phyloP scores from a whole-genome alignment of 2,797 vertebrate genomes.

The Ctenosaura bakeri region DNA sequence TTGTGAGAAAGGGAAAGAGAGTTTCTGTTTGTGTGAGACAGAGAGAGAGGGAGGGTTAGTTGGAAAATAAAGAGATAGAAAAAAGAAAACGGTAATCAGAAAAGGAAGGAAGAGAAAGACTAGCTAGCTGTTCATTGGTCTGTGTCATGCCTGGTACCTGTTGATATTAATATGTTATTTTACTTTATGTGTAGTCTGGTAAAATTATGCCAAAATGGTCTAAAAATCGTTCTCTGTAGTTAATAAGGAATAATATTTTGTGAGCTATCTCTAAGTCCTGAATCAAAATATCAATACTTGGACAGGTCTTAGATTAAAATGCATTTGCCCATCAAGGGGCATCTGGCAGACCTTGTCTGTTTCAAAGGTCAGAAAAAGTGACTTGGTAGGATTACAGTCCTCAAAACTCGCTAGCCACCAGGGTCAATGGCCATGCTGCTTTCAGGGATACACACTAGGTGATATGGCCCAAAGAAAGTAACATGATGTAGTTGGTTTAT shows the following conservation, averaged over 20 bases:
- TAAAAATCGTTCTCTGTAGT: neutral
- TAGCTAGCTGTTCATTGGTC: neutral
- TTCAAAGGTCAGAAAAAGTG: too few relatives aligned
- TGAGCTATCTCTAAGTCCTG: neutral
- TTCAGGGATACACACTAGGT: too few relatives aligned
- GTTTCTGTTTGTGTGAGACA: neutral
- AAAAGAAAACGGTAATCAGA: neutral
- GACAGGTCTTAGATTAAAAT: neutral
- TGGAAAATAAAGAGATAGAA: neutral
- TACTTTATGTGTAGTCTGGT: too few relatives aligned
- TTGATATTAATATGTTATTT: too few relatives aligned
- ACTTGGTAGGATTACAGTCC: too few relatives aligned
- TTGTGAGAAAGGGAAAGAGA: neutral
- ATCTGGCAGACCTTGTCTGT: too few relatives aligned
- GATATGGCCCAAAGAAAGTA: too few relatives aligned
- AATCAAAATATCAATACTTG: neutral
- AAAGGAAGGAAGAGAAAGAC: neutral
- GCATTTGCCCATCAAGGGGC: neutral
- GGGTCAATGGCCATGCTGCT: neutral
- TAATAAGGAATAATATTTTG: neutral
- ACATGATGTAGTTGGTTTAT: too few relatives aligned
- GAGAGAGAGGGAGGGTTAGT: too few relatives aligned
- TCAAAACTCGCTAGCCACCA: neutral
- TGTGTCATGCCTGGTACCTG: neutral
- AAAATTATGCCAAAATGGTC: too few relatives aligned